These are phyloP conservation scores for Balaeniceps rex DNA, from an alignment of 2,113 vertebrate species.

Conservation along the genomic window DNA sequence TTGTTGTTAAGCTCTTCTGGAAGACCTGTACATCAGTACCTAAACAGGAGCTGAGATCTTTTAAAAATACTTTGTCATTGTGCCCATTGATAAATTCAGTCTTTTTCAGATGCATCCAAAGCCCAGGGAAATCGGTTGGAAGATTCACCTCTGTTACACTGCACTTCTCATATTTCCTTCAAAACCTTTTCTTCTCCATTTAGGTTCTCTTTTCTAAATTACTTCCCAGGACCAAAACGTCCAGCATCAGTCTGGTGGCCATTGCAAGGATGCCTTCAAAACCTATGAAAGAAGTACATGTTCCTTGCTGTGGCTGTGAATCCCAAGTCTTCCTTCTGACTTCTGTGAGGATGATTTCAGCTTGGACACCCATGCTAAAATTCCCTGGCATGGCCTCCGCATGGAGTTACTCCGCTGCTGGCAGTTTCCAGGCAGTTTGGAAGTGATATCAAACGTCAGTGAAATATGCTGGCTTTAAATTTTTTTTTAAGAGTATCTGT, in stretches of 20 bases:
- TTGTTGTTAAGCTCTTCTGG: background rate
- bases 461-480: background rate
- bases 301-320: background rate
- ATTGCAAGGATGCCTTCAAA: background rate
- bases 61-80: background rate
- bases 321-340: background rate
- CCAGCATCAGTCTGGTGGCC: background rate
- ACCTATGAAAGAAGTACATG: background rate
- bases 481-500: background rate
- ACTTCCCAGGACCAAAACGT: background rate
- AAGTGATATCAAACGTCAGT: background rate
- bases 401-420: background rate
- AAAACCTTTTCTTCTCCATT: background rate
- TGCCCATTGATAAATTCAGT: background rate
- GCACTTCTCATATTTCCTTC: background rate
- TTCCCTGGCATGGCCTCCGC: background rate
- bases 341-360: background rate
- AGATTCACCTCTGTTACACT: background rate
- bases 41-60: background rate
- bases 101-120: background rate
- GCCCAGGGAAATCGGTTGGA: background rate
- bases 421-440: background rate
- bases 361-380: background rate
- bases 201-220: background rate
- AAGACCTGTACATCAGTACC: background rate